Evolutionary conservation across 2,113 vertebrate genomes (phyloP), one percentile per base, ranked within the genome.

Genomic region (Phalacrocorax carbo): DNA sequence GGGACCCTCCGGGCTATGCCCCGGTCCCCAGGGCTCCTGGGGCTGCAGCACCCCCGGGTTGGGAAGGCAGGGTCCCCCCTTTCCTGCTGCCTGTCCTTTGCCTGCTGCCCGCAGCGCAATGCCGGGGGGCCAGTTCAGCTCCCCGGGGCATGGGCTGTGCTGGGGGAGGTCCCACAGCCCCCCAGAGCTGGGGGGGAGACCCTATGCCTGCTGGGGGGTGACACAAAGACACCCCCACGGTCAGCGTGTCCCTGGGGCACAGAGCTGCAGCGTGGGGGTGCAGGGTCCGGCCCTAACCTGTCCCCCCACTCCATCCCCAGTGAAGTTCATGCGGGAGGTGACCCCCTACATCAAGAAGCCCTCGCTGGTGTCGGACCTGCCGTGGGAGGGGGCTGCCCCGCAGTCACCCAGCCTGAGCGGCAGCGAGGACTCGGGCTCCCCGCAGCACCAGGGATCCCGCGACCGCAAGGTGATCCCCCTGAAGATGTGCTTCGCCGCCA

Each of bases 301-400:
- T 29, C 5, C 27, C 34, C 32, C 7, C 17, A 0, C 18, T 46
- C 66, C 64, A 57, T 70, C 93, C 3, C 5, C 93, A 99, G 99
- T 99, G 90, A 99, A 99, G 84, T 99, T 99, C 97, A 99, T 99
- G 97, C 98, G 98, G 48, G 99, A 99, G 97, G 99, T 99, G 34
- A 99, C 99, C 2, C 99, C 99, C 3, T 99, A 99, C 97, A 99
- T 99, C 95, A 99, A 99, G 98, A 99, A 99, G 96, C 98, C 99
- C 0, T 99, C 98, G 0, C 92, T 99, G 87, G 99, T 99, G 82
- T 98, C 99, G 1, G 99, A 99, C 93, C 98, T 99, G 96, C 98
- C 99, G 0, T 99, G 99, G 99, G 99, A 99, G 13, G 98, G 98
- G 48, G 86, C 97, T 0, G 85, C 98, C 49, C 98, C 98, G 0